These are phyloP conservation scores for Orthosia cruda DNA, from an alignment of 2,888 invertebrate species.

Conservation along the genomic window DNA sequence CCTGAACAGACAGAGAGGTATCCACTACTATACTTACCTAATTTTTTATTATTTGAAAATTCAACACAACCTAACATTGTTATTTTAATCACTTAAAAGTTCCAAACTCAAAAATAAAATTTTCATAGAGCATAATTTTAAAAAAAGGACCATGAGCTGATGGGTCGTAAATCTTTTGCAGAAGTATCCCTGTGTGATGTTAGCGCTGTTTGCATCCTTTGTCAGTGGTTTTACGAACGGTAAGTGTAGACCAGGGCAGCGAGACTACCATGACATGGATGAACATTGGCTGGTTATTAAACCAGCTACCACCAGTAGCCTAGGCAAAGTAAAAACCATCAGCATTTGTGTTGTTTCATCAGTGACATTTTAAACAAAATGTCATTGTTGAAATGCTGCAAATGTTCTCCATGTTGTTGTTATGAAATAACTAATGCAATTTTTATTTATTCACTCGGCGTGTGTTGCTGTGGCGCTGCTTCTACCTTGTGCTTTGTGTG, in stretches of 20 bases:
- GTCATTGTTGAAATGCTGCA: constrained; percentile 83
- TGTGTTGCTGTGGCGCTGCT: constrained; percentile 92
- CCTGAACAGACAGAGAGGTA: constrained; percentile 92
- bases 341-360: constrained; percentile 84
- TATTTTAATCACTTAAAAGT: constrained; percentile 61
- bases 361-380: constrained; percentile 68
- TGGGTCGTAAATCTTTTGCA: constrained; percentile 96
- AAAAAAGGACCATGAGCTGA: constrained; percentile 91
- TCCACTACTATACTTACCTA: constrained; percentile 90
- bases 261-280: constrained; percentile 83
- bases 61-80: constrained; percentile 74
- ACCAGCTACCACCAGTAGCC: constrained; percentile 80
- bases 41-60: constrained; percentile 79
- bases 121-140: constrained; percentile 78
- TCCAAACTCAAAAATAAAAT: constrained; percentile 60
- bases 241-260: constrained; percentile 93
- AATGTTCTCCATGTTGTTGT: constrained; percentile 81
- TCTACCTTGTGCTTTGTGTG: constrained; percentile 93
- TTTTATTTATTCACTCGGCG: constrained; percentile 92
- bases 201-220: constrained; percentile 93
- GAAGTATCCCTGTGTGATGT: constrained; percentile 94
- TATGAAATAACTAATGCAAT: constrained; percentile 89
- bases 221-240: constrained; percentile 92
- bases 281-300: constrained; percentile 77
- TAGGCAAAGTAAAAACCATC: constrained; percentile 82